A percentile compares a stretch with the other conserved stretches of the same genome.
phyloP scores from a whole-genome alignment of 2,113 vertebrate species.

The Conger conger region DNA sequence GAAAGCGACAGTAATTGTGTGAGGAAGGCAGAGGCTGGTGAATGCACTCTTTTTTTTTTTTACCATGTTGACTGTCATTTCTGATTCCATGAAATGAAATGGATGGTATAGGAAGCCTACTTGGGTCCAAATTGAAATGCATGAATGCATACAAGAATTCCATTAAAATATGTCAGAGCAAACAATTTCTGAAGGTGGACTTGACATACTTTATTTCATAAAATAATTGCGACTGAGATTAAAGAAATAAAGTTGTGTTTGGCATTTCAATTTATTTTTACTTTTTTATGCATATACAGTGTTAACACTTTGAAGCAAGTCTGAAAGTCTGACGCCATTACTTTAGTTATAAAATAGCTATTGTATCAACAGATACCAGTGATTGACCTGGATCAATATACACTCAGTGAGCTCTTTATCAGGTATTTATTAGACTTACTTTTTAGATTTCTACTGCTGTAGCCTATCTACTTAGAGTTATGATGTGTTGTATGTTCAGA shows the following conservation, averaged over 20 bases:
- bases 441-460: too few species aligned
- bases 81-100: not conserved
- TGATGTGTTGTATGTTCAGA: too few species aligned
- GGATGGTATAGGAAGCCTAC: not conserved
- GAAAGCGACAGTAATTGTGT: not conserved
- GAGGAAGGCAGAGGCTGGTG: not conserved
- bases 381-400: too few species aligned
- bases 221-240: not conserved
- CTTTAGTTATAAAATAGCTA: too few species aligned
- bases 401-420: too few species aligned
- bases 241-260: too few species aligned
- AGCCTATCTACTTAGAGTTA: too few species aligned
- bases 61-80: not conserved
- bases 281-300: not conserved
- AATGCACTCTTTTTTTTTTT: not conserved
- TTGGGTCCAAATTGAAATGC: not conserved
- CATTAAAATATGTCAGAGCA: not conserved
- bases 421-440: too few species aligned
- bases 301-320: too few species aligned
- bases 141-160: not conserved
- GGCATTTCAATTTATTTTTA: not conserved
- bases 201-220: not conserved
- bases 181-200: not conserved
- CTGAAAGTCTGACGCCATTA: too few species aligned
- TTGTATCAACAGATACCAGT: too few species aligned